Conservation (phyloP, 2,113 vertebrate species). For the Ceyx cyanopectus region DNA sequence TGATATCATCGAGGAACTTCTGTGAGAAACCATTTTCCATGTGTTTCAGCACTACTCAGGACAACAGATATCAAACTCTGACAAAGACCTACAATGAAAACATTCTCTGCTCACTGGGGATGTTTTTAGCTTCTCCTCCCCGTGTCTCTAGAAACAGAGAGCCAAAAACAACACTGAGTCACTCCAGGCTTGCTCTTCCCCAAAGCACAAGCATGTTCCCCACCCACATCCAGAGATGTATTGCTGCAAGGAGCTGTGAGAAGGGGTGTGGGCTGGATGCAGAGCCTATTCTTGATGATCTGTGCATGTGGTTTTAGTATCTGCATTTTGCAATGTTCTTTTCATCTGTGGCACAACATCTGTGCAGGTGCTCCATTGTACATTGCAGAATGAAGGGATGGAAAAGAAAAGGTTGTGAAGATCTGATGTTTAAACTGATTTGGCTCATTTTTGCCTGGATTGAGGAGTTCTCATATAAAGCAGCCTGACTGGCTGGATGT, state of each 20-base stretch:
- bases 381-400: background rate
- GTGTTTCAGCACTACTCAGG: background rate
- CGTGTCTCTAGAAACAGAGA: constrained; percentile 31
- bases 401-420: background rate
- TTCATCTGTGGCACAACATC: background rate
- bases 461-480: background rate
- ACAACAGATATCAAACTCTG: background rate
- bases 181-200: constrained; percentile 47
- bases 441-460: background rate
- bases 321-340: background rate
- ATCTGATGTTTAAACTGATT: background rate
- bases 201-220: constrained; percentile 38
- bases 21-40: background rate
- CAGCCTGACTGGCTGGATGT: background rate
- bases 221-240: constrained; percentile 15
- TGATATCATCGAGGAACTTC: background rate
- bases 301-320: background rate
- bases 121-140: constrained; percentile 51
- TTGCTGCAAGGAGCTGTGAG: background rate
- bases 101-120: constrained; percentile 17
- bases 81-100: background rate
- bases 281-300: background rate
- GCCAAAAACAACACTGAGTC: constrained; percentile 69
- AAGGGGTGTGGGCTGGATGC: background rate
- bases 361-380: background rate